Percentiles rank a stretch among this genome's conserved stretches.
phyloP scores from a whole-genome alignment of 2,113 vertebrate genomes.

The Prietella phreatophila region DNA sequence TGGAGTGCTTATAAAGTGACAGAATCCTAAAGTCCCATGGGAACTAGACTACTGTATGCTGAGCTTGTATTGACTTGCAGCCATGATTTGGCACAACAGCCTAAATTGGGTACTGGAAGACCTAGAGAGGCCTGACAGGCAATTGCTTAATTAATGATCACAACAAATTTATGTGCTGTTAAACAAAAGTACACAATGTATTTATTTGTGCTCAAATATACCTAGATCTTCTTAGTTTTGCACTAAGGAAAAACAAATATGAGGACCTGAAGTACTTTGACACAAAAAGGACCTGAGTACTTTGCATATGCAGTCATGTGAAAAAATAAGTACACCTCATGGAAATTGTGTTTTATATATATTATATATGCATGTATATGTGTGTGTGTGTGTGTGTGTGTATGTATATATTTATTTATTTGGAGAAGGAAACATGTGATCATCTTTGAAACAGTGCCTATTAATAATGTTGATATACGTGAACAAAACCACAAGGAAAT shows the following conservation, averaged over 20 bases:
- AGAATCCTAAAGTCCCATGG: slow-evolving; percentile 44
- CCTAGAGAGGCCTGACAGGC: slow-evolving; percentile 13
- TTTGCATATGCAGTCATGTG: no score
- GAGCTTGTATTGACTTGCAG: slow-evolving; percentile 38
- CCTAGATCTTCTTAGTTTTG: background rate
- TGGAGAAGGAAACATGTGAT: no score
- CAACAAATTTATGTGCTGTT: background rate
- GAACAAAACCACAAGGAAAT: no score
- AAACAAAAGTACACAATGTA: background rate
- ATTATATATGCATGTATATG: no score
- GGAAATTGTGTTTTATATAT: no score
- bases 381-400: no score
- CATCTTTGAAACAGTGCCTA: no score
- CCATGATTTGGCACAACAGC: slow-evolving; percentile 38
- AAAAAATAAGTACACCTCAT: no score
- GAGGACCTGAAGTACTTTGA: no score
- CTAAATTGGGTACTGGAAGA: slow-evolving; percentile 29
- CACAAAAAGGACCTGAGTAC: background rate
- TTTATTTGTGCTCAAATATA: background rate
- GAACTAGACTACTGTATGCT: slow-evolving; percentile 49
- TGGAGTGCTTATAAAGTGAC: slow-evolving; percentile 30
- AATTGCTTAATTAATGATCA: slow-evolving; percentile 2
- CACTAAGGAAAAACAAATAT: background rate
- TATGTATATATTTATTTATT: no score
- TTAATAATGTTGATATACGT: no score